Base-by-base conservation (phyloP, 2,888 invertebrate genomes). In the Myopa testacea region DNA sequence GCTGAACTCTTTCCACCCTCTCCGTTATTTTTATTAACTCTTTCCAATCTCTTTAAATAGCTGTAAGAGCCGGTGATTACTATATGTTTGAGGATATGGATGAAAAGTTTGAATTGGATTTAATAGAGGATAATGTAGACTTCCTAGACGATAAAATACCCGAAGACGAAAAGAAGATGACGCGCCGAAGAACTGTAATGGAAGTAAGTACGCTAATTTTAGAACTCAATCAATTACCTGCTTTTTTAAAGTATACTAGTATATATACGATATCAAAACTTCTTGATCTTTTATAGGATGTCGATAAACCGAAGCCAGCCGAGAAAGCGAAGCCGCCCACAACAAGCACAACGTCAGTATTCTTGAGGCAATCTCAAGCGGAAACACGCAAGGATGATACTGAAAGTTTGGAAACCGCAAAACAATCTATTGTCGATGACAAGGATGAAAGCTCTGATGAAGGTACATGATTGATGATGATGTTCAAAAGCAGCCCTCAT, bases 71-170 rank as follows among this genome's bases (percentile, higher is more conserved):
- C 79, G 99, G 99, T 26, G 99, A 99, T 90, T 99, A 99, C 91
- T 99, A 98, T 91, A 98, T 99, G 97, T 99, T 99, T 91, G 98
- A 98, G 86, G 98, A 98, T 83, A 92, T 95, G 86, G 95, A 95
- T 84, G 95, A 95, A 83, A 95, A 95, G 78, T 94, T 95, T 63
- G 92, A 94, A 81, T 86, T 93, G 81, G 94, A 93, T 81, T 84
- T 93, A 38, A 91, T 92, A 55, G 92, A 91, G 0, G 91, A 93
- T 8, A 92, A 92, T 65, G 92, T 92, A 50, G 91, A 92, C 38
- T 84, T 86, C 83, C 81, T 88, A 81, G 84, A 88, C 82, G 84
- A 88, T 71, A 85, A 87, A 75, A 86, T 88, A 37, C 85, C 86
- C 45, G 87, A 87, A 26, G 88, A 87, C 75, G 89, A 89, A 78